phyloP scores from a whole-genome alignment of 2,113 vertebrate species.

The Synodontis membranacea region DNA sequence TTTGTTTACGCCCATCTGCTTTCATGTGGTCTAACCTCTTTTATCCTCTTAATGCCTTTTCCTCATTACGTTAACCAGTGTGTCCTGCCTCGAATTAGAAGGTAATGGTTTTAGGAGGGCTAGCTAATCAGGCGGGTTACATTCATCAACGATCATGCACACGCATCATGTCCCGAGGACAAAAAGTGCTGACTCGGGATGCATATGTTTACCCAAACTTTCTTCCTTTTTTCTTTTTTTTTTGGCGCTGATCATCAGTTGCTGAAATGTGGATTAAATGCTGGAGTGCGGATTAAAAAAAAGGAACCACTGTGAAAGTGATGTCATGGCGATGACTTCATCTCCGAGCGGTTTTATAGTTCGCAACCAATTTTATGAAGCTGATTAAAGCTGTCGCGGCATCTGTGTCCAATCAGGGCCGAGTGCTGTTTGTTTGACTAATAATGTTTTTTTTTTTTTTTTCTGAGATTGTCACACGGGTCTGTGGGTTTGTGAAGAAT shows the following conservation, averaged over 20 bases:
- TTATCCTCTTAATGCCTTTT: slow-evolving; percentile 58
- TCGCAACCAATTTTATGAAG: slow-evolving; percentile 55
- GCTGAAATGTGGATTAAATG: not conserved
- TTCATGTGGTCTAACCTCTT: slow-evolving; percentile 57
- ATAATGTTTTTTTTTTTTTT: slow-evolving; percentile 48
- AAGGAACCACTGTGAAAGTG: not conserved
- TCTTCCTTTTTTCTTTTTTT: not conserved
- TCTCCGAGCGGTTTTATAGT: slow-evolving; percentile 25
- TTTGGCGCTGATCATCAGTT: not conserved
- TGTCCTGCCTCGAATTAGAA: slow-evolving; percentile 49
- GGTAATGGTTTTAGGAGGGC: slow-evolving; percentile 64
- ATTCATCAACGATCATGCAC: not conserved
- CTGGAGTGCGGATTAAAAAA: too few relatives aligned
- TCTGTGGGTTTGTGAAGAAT: not conserved
- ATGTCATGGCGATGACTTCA: slow-evolving; percentile 50
- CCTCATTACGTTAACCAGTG: slow-evolving; percentile 51
- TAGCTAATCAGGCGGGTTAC: slow-evolving; percentile 31
- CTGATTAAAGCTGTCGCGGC: slow-evolving; percentile 50
- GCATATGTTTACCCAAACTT: not conserved
- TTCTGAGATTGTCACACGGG: slow-evolving; percentile 34
- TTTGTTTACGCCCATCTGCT: slow-evolving; percentile 51
- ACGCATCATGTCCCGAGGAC: not conserved
- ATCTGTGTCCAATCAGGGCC: slow-evolving; percentile 66
- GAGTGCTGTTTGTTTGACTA: slow-evolving; percentile 63
- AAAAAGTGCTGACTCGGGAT: not conserved